Evolutionary conservation across 2,797 vertebrate genomes (phyloP).

Genomic region (Acomys russatus): DNA sequence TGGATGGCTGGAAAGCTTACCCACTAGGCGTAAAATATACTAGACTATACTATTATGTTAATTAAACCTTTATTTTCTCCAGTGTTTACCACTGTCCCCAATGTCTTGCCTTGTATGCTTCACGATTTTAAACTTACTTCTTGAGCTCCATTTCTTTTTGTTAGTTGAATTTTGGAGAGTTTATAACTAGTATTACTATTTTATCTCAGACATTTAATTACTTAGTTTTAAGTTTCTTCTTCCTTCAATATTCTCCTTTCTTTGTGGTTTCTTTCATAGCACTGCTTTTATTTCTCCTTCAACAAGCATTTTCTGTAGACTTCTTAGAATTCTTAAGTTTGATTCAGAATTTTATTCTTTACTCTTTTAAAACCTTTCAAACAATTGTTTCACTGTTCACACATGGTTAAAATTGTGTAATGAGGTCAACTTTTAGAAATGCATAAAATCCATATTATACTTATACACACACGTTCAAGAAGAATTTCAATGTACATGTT

Average conservation of each 20-base stretch:
- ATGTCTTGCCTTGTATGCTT: neutral
- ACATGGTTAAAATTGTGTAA: neutral
- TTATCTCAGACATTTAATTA: conserved; percentile 11
- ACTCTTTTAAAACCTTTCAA: conserved; percentile 48
- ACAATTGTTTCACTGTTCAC: conserved; percentile 15
- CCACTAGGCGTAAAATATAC: neutral
- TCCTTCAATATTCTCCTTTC: conserved; percentile 1
- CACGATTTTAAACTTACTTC: neutral
- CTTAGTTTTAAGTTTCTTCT: conserved; percentile 31
- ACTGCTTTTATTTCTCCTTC: conserved; percentile 38
- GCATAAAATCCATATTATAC: neutral
- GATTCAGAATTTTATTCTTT: neutral
- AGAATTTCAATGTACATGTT: neutral
- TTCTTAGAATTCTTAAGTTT: conserved; percentile 18
- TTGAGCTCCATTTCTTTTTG: neutral
- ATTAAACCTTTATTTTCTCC: conserved; percentile 16
- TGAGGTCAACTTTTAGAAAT: conserved; percentile 41
- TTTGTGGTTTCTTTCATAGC: neutral
- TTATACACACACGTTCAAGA: neutral
- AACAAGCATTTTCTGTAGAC: neutral
- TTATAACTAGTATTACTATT: neutral
- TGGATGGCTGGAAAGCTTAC: neutral
- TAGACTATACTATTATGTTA: neutral
- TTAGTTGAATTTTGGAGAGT: neutral
- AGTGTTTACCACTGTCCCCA: neutral